These are phyloP conservation scores for Gymnoscelis rufifasciata DNA, from an alignment of 2,888 invertebrate species.

Conservation along the genomic window DNA sequence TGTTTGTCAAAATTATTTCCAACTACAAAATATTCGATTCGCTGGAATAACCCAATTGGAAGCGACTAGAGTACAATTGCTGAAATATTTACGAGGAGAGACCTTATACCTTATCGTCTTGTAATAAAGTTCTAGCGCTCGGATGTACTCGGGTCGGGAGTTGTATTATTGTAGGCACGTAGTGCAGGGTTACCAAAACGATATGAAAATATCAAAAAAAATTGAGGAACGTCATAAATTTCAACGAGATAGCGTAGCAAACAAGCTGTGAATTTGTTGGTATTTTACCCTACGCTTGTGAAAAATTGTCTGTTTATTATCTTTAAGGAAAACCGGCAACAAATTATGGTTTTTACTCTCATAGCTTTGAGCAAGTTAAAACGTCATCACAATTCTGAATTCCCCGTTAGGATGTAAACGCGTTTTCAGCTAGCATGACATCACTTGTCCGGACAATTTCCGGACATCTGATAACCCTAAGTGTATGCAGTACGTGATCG, in stretches of 20 bases:
- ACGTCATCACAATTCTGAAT: too few species aligned
- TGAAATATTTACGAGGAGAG: slow-evolving; percentile 20
- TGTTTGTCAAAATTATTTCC: slow-evolving; percentile 1
- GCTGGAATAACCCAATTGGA: slow-evolving; percentile 41
- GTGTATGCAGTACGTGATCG: slow-evolving; percentile 50
- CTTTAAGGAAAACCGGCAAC: too few species aligned
- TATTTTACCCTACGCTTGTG: too few species aligned
- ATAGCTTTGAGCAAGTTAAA: too few species aligned
- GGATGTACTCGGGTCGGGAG: slow-evolving; percentile 6
- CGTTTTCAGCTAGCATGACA: too few species aligned
- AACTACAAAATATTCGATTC: slow-evolving; percentile 23
- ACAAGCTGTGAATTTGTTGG: too few species aligned
- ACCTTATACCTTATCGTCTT: slow-evolving; percentile 25
- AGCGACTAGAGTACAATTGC: slow-evolving; percentile 33
- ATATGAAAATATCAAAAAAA: not conserved
- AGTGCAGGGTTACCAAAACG: slow-evolving; percentile 2
- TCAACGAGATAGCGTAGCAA: too few species aligned
- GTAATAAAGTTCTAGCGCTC: slow-evolving; percentile 19
- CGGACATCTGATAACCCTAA: slow-evolving; percentile 3
- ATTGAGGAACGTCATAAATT: not conserved
- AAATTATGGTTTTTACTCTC: not conserved
- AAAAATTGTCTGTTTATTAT: too few species aligned
- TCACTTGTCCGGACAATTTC: not conserved
- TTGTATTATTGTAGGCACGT: slow-evolving; percentile 7
- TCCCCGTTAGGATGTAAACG: too few species aligned